A percentile compares a stretch with the other conserved stretches of the same genome.
These are phyloP conservation scores for Heliconius melpomene DNA, from an alignment of 1,140 invertebrate species.

Conservation along the genomic window DNA sequence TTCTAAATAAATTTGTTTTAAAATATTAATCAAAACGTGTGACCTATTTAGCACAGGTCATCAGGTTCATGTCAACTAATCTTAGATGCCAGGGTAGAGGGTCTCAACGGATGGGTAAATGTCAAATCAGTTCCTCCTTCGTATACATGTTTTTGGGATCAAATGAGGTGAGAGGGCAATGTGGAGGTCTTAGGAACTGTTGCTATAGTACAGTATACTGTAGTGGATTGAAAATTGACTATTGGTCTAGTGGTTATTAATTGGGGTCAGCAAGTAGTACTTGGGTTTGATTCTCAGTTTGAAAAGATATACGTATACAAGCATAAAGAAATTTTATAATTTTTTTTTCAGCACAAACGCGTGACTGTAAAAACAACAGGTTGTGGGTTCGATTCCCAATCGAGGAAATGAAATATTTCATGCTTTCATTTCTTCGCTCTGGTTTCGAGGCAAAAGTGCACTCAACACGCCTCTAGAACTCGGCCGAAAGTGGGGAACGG, in stretches of 20 bases:
- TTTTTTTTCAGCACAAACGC: too few species aligned
- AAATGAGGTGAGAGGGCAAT: neutral
- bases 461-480: too few species aligned
- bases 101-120: conserved; percentile 14
- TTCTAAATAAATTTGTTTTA: neutral
- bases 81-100: neutral
- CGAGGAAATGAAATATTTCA: too few species aligned
- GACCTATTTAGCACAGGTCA: neutral
- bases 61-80: neutral
- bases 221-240: neutral
- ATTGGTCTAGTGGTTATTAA: neutral
- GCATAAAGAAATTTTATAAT: too few species aligned
- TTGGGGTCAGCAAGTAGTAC: too few species aligned
- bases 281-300: too few species aligned
- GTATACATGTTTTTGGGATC: conserved; percentile 22
- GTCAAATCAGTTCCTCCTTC: conserved; percentile 24
- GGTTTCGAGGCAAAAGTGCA: too few species aligned
- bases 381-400: too few species aligned
- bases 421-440: too few species aligned
- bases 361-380: too few species aligned
- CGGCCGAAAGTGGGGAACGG: too few species aligned
- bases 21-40: neutral
- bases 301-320: too few species aligned
- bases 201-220: neutral
- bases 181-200: neutral